These are phyloP conservation scores for Chelon labrosus DNA, from an alignment of 2,797 vertebrate genomes.

Conservation along the genomic window DNA sequence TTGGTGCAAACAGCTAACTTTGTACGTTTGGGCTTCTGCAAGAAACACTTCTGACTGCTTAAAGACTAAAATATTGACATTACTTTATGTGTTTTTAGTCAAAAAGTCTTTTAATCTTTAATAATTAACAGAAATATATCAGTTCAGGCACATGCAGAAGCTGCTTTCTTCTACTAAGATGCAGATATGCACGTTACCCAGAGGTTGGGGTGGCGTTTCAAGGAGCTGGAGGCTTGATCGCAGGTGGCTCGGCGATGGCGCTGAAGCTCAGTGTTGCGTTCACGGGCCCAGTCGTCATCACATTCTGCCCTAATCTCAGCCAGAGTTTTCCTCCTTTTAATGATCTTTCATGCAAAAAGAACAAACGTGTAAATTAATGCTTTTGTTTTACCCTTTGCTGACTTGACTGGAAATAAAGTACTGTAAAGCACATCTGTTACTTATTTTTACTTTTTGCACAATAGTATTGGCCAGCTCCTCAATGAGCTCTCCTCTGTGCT, in stretches of 20 bases:
- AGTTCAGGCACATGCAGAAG: not conserved
- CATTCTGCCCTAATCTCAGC: constrained; percentile 80
- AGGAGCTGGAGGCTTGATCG: constrained; percentile 67
- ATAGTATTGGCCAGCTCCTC: constrained; percentile 94
- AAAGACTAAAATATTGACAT: too few relatives aligned
- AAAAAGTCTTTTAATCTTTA: not conserved
- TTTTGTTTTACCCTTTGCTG: too few relatives aligned
- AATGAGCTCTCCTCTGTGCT: constrained; percentile 92
- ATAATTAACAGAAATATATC: not conserved
- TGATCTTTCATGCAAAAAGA: constrained; percentile 83
- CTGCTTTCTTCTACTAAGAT: not conserved
- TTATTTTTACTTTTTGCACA: constrained; percentile 88
- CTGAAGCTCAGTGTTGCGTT: constrained; percentile 64
- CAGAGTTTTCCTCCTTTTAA: constrained; percentile 86
- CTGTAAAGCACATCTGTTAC: too few relatives aligned
- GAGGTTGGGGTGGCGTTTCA: constrained; percentile 74
- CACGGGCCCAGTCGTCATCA: constrained; percentile 80
- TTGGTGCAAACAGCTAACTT: too few relatives aligned
- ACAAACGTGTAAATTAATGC: not conserved
- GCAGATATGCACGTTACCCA: constrained; percentile 80
- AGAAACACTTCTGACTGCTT: too few relatives aligned
- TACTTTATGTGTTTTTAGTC: too few relatives aligned
- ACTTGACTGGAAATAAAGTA: too few relatives aligned
- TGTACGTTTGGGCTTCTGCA: not conserved
- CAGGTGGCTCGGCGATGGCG: constrained; percentile 48